phyloP scores from a whole-genome alignment of 2,113 vertebrate genomes.

The Desmodus rotundus region DNA sequence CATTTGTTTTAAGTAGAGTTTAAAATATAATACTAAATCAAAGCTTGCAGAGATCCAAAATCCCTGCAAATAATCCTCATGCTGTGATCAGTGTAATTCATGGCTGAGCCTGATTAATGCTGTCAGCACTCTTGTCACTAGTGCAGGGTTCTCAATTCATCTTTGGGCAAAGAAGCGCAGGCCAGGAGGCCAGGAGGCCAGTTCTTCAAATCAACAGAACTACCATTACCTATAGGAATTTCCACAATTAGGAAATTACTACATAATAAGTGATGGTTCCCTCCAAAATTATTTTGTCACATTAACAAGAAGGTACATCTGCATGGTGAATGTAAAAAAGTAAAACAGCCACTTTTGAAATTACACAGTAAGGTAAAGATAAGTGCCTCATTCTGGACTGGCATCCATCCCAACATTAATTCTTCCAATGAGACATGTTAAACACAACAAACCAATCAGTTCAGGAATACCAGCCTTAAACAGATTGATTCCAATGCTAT shows the following conservation, averaged over 20 bases:
- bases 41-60: slow-evolving; percentile 40
- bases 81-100: slow-evolving; percentile 49
- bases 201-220: slow-evolving; percentile 78
- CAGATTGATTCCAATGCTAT: not conserved
- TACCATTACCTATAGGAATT: slow-evolving; percentile 55
- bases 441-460: not conserved
- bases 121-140: slow-evolving; percentile 43
- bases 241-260: slow-evolving; percentile 57
- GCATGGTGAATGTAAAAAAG: not conserved
- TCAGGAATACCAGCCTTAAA: not conserved
- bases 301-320: slow-evolving; percentile 61
- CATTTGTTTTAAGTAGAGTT: not conserved
- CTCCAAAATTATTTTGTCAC: slow-evolving; percentile 61
- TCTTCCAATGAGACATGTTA: not conserved
- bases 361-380: not conserved
- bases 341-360: not conserved
- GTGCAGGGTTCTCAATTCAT: slow-evolving; percentile 73
- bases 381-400: not conserved
- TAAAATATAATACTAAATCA: slow-evolving; percentile 31
- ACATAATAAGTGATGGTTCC: slow-evolving; percentile 71
- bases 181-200: slow-evolving; percentile 62
- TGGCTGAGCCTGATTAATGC: slow-evolving; percentile 2
- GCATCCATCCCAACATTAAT: not conserved
- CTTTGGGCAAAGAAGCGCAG: slow-evolving; percentile 71
- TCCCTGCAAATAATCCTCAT: not conserved